Evolutionary conservation across 2,113 vertebrate genomes (phyloP), one percentile per base, ranked within the genome.

Genomic region (Sturnus vulgaris): DNA sequence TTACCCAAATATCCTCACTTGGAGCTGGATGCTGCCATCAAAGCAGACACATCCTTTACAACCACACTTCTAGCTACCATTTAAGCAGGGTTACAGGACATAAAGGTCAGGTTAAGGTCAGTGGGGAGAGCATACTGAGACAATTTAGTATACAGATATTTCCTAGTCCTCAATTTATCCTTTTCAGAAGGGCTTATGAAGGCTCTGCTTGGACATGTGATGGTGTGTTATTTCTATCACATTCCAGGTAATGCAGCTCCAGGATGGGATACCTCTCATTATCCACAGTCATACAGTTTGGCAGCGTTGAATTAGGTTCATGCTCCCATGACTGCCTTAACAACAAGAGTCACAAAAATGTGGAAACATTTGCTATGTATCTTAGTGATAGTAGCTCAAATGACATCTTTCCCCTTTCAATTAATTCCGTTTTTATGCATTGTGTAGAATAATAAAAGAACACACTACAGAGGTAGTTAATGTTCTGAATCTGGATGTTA

Each of bases 51-150:
- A 46, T 20, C 28, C 21, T 6, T 30, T 68, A 30, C 0, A 0
- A 25, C 19, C 53, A 53, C 39, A 22, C 19, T 75, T 52, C 15
- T 13, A 9, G 37, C 39, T 46, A 59, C 7, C 39, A 9, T 19
- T 39, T 20, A 22, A 40, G 6, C 19, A n/a, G 39, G 12, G 10
- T 46, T 30, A n/a, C 0, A 0, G 39, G 20, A 55, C 10, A n/a
- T 31, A 61, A 47, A 40, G 10, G n/a, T 68, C 30, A 47, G 20
- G 40, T 55, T 31, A 47, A 61, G 17, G 55, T 68, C 47, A 22
- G 12, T 35, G 12, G 16, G 21, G 35, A 61, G 30, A 76, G n/a
- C 24, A 55, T 14, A n/a, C 9, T n/a, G n/a, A 25, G 28, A 55
- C 14, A 49, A 49, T 55, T 89, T 68, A 47, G 3, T 15, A 21